Evolutionary conservation across 2,113 vertebrate species (phyloP).

Genomic region (Aptenodytes forsteri): DNA sequence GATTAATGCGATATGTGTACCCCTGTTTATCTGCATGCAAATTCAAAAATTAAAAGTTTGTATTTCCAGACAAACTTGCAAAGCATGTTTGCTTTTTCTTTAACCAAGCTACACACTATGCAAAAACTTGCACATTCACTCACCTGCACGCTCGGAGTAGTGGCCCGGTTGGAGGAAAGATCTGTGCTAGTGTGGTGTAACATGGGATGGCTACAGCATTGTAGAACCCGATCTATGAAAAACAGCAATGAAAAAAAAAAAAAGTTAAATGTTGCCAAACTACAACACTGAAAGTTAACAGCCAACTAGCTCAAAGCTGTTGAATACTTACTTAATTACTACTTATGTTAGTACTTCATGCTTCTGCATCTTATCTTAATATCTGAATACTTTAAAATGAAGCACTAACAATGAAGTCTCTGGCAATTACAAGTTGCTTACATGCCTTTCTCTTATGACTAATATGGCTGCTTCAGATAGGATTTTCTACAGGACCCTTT

Average conservation of each 20-base stretch:
- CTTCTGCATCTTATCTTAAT: neutral
- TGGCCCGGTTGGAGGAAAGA: conserved; percentile 88
- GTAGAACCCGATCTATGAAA: conserved; percentile 91
- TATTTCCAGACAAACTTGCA: neutral
- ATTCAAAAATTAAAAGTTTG: neutral
- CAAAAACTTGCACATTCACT: neutral
- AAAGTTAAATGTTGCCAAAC: neutral
- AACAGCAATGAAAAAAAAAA: neutral
- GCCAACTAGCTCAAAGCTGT: neutral
- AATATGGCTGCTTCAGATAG: neutral
- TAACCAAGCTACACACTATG: neutral
- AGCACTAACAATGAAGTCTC: neutral
- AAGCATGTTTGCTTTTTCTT: neutral
- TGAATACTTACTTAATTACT: neutral
- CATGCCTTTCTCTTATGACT: neutral
- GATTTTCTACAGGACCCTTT: neutral
- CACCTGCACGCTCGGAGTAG: conserved; percentile 93
- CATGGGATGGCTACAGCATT: conserved; percentile 96
- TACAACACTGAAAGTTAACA: neutral
- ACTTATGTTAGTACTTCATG: neutral
- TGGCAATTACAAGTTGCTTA: neutral
- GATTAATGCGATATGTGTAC: neutral
- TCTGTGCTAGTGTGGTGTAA: conserved; percentile 89
- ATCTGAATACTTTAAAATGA: neutral
- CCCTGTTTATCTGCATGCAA: neutral